Percentiles rank a stretch among this genome's conserved stretches.
phyloP scores from a whole-genome alignment of 2,113 vertebrate genomes.

The Sisor rabdophorus region DNA sequence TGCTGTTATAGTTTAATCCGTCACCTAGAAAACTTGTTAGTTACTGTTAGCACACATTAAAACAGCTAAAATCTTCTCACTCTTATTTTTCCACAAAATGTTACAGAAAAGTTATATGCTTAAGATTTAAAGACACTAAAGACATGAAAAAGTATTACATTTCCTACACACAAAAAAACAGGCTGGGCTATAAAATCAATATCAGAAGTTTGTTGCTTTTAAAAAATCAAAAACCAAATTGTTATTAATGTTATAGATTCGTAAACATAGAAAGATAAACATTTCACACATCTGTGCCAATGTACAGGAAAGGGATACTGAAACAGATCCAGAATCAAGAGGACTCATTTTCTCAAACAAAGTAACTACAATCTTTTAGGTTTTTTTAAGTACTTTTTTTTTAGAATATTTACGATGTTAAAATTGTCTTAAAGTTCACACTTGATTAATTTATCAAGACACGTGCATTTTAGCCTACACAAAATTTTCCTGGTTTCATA shows the following conservation, averaged over 20 bases:
- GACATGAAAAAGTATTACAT: too few species aligned
- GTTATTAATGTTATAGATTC: too few species aligned
- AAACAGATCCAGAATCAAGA: background rate
- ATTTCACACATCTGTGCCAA: background rate
- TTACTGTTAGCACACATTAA: background rate
- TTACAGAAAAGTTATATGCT: background rate
- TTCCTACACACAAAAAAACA: background rate
- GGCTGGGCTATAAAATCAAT: background rate
- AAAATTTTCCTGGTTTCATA: background rate
- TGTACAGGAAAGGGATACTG: background rate
- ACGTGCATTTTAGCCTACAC: background rate
- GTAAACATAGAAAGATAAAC: background rate
- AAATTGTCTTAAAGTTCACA: background rate
- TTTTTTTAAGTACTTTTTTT: too few species aligned
- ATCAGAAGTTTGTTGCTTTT: background rate
- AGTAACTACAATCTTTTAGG: slow-evolving; percentile 10
- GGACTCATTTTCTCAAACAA: background rate
- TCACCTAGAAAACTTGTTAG: background rate
- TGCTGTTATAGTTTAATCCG: background rate
- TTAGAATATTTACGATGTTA: background rate
- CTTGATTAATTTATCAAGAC: background rate
- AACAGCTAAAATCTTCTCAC: background rate
- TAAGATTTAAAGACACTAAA: background rate
- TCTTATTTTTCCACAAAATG: background rate
- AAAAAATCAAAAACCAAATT: too few species aligned